Percentiles rank a stretch among this genome's conserved stretches.
Evolutionary conservation across 2,113 vertebrate species (phyloP).

Genomic region (Eulemur rufifrons): DNA sequence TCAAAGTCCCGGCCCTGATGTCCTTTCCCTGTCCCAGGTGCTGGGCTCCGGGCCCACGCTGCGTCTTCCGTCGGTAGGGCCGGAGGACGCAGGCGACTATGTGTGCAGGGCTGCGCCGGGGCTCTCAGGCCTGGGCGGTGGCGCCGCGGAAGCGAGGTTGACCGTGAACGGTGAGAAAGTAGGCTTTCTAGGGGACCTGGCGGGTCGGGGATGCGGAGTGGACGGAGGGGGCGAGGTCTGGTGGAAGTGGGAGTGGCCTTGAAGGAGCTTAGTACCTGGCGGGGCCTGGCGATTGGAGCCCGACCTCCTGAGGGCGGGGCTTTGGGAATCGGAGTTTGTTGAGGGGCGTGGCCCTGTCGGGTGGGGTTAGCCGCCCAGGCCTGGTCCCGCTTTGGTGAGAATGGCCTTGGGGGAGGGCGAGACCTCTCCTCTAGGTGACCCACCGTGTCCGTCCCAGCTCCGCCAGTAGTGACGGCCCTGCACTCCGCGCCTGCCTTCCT

Average conservation of each 20-base stretch:
- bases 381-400: neutral
- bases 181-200: neutral
- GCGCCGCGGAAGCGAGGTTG: constrained; percentile 88
- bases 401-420: neutral
- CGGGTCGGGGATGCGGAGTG: neutral
- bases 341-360: neutral
- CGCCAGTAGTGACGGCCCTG: constrained; percentile 90
- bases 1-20: neutral
- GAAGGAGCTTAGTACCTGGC: rapidly evolving
- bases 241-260: neutral
- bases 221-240: neutral
- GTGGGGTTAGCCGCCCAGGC: neutral
- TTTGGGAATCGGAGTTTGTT: neutral
- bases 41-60: constrained; percentile 91
- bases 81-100: constrained; percentile 91
- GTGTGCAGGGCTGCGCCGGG: constrained; percentile 89
- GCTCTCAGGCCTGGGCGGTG: constrained; percentile 87
- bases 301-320: neutral
- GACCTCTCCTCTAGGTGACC: neutral
- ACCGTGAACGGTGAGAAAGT: constrained; percentile 90
- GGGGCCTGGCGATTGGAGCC: neutral
- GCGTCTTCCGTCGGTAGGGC: constrained; percentile 88
- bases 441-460: constrained; percentile 82
- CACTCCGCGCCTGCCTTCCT: constrained; percentile 88
- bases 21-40: constrained; percentile 83